Evolutionary conservation across 1,140 invertebrate genomes (phyloP), one percentile per base, ranked within the genome.

Genomic region (Drosophila arawakana): DNA sequence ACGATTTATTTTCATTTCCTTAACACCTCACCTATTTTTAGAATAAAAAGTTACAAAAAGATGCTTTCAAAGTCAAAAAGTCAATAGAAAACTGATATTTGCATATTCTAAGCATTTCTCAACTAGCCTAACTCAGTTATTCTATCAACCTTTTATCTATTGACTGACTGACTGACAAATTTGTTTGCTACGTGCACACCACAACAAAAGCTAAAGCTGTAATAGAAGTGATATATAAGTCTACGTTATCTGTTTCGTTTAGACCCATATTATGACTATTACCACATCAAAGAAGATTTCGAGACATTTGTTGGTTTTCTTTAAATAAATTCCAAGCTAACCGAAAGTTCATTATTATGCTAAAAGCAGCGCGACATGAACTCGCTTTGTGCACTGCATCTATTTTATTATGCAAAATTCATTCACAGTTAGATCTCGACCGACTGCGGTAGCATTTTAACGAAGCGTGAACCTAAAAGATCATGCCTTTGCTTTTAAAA

Each of bases 281-380:
- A 75, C 73, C 35, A 52, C 66, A 68, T 57, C 21, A 34, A 15
- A n/a, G 11, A 57, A 43, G 69, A 57, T 30, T 30, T 30, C 25
- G 63, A 58, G 57, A 63, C 59, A 15, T 37, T 21, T 21, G 18
- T 21, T 21, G 18, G 18, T 21, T 21, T 21, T 21, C 18, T 50
- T 18, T 25, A 67, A 52, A 58, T 44, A 15, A 30, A 74, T 66
- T 55, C 58, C 66, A 25, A 13, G 9, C 41, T 8, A 57, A 18
- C 60, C 57, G 35, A 35, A 62, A 66, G 58, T 81, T 88, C 73
- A 84, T 88, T 84, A 70, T 77, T 89, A 88, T 89, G 81, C 84
- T 61, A 47, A 43, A 50, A 18, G 55, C 44, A 25, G 57, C 21
- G 44, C 39, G 44, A 30, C 25, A 52, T 73, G n/a, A 50, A 58